Conservation (phyloP, 2,797 vertebrate genomes). For the Galago senegalensis region DNA sequence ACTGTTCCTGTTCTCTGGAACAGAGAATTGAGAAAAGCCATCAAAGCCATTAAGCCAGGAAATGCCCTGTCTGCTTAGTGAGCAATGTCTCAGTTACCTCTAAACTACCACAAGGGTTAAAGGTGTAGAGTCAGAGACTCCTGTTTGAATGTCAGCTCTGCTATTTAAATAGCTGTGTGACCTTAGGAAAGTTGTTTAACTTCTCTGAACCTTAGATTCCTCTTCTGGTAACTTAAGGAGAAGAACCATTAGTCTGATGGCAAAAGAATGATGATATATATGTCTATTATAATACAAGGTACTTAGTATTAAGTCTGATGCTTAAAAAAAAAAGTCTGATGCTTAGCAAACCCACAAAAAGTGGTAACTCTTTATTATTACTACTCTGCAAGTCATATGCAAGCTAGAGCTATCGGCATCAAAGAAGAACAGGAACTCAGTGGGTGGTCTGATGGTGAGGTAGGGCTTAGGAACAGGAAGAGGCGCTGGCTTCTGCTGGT, state of each 20-base stretch:
- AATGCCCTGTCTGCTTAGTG: background rate
- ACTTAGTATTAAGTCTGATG: background rate
- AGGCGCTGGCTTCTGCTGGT: constrained; percentile 53
- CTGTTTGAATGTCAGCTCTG: background rate
- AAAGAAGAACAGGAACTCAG: constrained; percentile 48
- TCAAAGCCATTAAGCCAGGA: constrained; percentile 3
- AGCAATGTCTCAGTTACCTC: constrained; percentile 36
- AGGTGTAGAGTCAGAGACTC: background rate
- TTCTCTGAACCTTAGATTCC: constrained; percentile 43
- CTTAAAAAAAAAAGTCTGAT: background rate
- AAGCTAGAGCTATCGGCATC: constrained; percentile 37
- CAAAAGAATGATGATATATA: background rate
- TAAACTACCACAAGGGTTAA: background rate
- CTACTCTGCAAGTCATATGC: background rate
- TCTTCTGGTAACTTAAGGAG: constrained; percentile 34
- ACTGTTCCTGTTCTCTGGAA: background rate
- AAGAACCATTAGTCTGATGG: background rate
- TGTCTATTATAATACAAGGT: background rate
- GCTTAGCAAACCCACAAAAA: constrained; percentile 62
- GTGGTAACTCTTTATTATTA: background rate
- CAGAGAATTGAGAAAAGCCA: constrained; percentile 40
- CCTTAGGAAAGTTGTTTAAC: constrained; percentile 2
- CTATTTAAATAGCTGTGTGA: background rate
- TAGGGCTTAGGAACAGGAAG: constrained; percentile 42
- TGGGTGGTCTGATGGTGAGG: background rate